phyloP scores from a whole-genome alignment of 2,113 vertebrate genomes.

The Halcyon malimbica region DNA sequence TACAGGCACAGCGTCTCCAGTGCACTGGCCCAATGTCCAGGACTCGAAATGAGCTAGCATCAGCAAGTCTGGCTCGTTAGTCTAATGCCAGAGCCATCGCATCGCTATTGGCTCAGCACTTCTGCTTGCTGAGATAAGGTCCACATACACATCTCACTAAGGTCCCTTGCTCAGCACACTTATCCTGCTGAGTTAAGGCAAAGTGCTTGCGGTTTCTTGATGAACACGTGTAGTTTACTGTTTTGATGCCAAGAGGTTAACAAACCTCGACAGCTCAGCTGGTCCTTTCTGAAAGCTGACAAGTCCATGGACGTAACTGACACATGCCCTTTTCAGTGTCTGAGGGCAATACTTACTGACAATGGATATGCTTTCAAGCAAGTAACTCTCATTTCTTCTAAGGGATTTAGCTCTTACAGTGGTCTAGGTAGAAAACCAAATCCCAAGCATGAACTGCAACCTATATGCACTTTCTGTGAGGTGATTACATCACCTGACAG shows the following conservation, averaged over 20 bases:
- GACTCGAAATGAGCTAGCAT: background rate
- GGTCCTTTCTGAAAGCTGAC: background rate
- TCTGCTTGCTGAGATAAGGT: background rate
- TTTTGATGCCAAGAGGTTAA: background rate
- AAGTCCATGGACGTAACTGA: accelerated
- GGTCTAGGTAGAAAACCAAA: background rate
- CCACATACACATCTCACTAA: accelerated
- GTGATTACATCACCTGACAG: background rate
- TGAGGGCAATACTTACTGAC: background rate
- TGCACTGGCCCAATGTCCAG: background rate
- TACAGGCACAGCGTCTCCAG: background rate
- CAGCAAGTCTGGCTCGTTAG: background rate
- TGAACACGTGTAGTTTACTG: background rate
- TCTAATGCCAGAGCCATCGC: background rate
- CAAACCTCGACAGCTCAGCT: background rate
- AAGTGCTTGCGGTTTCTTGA: background rate
- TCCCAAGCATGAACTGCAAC: background rate
- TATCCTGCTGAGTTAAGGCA: background rate
- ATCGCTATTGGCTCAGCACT: background rate
- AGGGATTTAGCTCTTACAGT: background rate
- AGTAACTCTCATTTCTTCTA: background rate
- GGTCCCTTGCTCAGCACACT: constrained; percentile 9
- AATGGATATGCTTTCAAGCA: background rate
- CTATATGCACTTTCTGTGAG: accelerated
- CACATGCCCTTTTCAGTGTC: background rate